Base-by-base conservation (phyloP, 2,888 invertebrate genomes). In the Melanostoma mellinum region DNA sequence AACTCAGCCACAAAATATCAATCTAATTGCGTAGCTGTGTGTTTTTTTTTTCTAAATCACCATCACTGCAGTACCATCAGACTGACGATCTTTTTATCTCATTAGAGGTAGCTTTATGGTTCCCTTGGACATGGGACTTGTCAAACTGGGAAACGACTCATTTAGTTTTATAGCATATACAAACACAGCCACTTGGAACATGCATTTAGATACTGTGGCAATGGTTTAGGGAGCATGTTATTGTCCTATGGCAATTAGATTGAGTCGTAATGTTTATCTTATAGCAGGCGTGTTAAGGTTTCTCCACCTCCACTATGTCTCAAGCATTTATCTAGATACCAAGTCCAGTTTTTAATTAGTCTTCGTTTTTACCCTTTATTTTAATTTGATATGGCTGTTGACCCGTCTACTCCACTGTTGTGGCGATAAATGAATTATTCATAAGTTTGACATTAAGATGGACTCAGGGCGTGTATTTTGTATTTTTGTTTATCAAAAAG, bases 71-170 rank as follows among this genome's bases (percentile, higher is more conserved):
- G 42, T 8, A 73, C 33, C 61, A 77, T 71, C 71, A 35, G 48
- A 56, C 71, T 78, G 77, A 77, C 42, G 77, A 74, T 69, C 67
- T 58, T 55, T 69, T 84, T 84, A 84, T 84, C 82, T 84, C 67
- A 74, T 78, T 69, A 77, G 77, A 73, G 74, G 77, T 78, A 84
- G 78, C 69, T 84, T 84, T 78, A 84, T 84, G 77, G 55, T 56
- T 72, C 73, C 32, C 52, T 46, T 35, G 58, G 72, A 78, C 78
- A 78, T 63, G 40, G 40, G 58, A 60, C n/a, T 60, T 71, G 65
- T 78, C 78, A 67, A 71, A 72, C 56, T 78, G 78, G 78, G 58
- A 65, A 67, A 78, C 78, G 78, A 78, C 72, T 78, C 78, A 78
- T 78, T 78, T 78, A 78, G 68, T 78, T 78, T 78, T 78, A 78